These are phyloP conservation scores for Diplazon laetatorius DNA, from an alignment of 2,888 invertebrate genomes.

Conservation along the genomic window DNA sequence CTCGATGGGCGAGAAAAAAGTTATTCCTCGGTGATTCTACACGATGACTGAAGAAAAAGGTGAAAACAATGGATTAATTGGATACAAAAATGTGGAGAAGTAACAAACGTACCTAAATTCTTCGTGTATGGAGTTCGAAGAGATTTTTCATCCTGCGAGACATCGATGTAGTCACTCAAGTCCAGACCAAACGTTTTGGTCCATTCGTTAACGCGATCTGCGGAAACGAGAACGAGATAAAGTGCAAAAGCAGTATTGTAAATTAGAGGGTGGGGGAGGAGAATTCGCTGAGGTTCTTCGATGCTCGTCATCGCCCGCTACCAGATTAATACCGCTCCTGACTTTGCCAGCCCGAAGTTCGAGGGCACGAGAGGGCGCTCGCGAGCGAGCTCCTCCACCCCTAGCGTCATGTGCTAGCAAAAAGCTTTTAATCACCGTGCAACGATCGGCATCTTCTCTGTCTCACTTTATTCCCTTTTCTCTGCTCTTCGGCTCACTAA, in stretches of 20 bases:
- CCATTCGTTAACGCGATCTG: constrained; percentile 31
- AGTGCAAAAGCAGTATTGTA: constrained; percentile 19
- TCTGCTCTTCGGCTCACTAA: constrained; percentile 60
- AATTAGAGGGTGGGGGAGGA: constrained; percentile 30
- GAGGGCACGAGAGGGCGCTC: constrained; percentile 23
- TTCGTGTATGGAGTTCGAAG: constrained; percentile 2
- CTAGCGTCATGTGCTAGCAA: constrained; percentile 56
- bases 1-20: constrained; percentile 9
- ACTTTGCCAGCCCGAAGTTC: constrained; percentile 52
- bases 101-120: too few species aligned
- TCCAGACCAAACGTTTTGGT: constrained; percentile 24
- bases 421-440: constrained; percentile 64
- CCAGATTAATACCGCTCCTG: constrained; percentile 61
- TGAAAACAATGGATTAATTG: constrained; percentile 22
- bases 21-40: not conserved
- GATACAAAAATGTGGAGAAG: not conserved
- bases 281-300: constrained; percentile 46
- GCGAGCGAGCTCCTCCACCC: constrained; percentile 44
- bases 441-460: constrained; percentile 60
- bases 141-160: not conserved
- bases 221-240: constrained; percentile 7
- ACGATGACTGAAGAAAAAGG: not conserved
- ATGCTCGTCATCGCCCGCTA: constrained; percentile 46
- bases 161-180: constrained; percentile 41
- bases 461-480: constrained; percentile 34